phyloP scores from a whole-genome alignment of 2,113 vertebrate genomes.

The Hydrolagus affinis region DNA sequence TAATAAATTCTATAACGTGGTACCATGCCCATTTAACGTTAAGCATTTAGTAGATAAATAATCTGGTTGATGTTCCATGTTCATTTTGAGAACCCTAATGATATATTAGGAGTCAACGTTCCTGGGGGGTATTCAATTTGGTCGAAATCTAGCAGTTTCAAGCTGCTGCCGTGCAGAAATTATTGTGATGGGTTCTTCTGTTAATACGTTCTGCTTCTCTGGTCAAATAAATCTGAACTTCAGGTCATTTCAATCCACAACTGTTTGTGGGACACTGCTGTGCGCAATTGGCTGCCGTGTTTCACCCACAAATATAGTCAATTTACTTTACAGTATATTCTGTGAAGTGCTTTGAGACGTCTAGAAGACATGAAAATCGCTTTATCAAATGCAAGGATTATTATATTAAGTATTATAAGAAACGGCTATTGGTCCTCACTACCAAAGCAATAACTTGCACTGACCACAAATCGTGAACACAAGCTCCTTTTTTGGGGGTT shows the following conservation, averaged over 20 bases:
- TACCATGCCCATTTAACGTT: neutral
- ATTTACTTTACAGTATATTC: too few species aligned
- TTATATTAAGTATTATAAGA: too few species aligned
- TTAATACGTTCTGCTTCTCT: neutral
- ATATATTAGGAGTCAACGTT: slow-evolving; percentile 1
- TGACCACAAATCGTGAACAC: neutral
- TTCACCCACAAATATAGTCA: too few species aligned
- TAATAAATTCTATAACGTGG: too few species aligned
- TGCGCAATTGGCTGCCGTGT: too few species aligned
- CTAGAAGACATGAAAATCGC: too few species aligned
- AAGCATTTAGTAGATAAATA: neutral
- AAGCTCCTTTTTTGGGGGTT: neutral
- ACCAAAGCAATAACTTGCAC: neutral
- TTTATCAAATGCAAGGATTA: too few species aligned
- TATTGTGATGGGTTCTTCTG: neutral
- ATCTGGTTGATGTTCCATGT: neutral
- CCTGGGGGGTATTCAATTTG: neutral
- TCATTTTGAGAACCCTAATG: neutral
- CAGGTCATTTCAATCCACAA: too few species aligned
- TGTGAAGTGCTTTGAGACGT: too few species aligned
- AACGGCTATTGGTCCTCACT: neutral
- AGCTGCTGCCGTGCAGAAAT: neutral
- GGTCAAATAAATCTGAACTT: neutral
- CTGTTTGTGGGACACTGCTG: too few species aligned
- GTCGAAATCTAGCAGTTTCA: neutral